Evolutionary conservation across 2,888 invertebrate genomes (phyloP), one percentile per base, ranked within the genome.

Genomic region (Pseudococcus longispinus): DNA sequence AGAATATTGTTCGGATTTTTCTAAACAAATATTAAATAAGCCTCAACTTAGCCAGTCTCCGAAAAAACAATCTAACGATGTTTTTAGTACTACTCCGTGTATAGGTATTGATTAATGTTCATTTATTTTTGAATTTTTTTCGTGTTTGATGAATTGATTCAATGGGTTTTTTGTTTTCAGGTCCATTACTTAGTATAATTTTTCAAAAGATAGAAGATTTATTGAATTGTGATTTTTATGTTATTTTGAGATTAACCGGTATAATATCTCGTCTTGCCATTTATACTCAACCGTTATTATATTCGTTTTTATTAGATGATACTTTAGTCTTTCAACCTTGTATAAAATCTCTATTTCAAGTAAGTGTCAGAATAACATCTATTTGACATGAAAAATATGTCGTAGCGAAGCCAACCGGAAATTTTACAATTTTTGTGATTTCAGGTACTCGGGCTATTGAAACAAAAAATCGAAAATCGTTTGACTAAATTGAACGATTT

Each of bases 281-380:
- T 88, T 96, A 97, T 91, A 97, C 98, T 0, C 95, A 98, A 89
- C 97, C 98, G 8, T 91, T 98, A 87, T 92, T 98, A 85, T 94
- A 96, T 88, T 95, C 97, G 3, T 94, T 98, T 90, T 92, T 99
- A 80, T 93, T 99, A 88, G 96, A 97, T 90, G 95, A 96, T 88
- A 94, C 94, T 90, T 93, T 94, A 89, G 95, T 96, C 89, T 94
- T 97, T 90, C 97, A 97, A 90, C 97, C 97, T 1, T 96, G 96
- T 90, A 95, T 98, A 90, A 96, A 96, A 90, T 97, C 97, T 4
- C 92, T 98, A 88, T 95, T 95, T 91, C 97, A 97, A 94, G 97
- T 96, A 90, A 91, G 90, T 89, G 84, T 88, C 5, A 18, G n/a
- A 44, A 4, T 32, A 77, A 8, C 1, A n/a, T 32, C 0, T 0